Conservation (phyloP, 2,113 vertebrate species). For the Prunella fulvescens region DNA sequence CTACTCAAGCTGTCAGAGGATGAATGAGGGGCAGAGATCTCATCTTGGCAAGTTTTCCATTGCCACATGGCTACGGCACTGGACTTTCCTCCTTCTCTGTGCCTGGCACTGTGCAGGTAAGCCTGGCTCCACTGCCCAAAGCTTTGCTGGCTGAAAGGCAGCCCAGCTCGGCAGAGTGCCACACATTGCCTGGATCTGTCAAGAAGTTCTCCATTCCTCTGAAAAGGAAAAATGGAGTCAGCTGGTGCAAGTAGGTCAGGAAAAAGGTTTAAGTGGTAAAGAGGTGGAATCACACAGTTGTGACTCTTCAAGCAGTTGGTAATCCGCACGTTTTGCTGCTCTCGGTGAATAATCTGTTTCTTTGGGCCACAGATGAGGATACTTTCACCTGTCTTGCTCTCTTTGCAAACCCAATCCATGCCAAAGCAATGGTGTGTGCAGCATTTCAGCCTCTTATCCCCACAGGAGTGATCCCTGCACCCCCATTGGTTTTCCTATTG, state of each 20-base stretch:
- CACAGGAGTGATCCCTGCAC: neutral
- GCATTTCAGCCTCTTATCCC: neutral
- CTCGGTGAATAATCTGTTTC: neutral
- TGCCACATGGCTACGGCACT: fast-evolving
- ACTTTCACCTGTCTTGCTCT: neutral
- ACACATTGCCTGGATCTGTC: fast-evolving
- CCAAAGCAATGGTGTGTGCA: fast-evolving
- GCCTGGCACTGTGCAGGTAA: neutral
- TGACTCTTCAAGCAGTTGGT: neutral
- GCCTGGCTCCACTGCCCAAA: neutral
- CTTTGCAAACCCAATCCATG: neutral
- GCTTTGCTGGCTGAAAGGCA: neutral
- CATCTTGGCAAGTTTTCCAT: neutral
- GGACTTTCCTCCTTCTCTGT: neutral
- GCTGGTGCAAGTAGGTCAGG: neutral
- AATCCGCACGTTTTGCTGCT: neutral
- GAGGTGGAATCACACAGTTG: neutral
- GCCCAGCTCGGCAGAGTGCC: neutral
- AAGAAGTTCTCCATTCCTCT: neutral
- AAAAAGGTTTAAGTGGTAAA: neutral
- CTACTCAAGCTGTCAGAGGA: constrained; percentile 7
- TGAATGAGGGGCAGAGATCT: neutral
- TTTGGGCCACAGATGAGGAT: neutral
- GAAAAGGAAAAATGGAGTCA: neutral
- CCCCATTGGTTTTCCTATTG: neutral